These are phyloP conservation scores for Hucho hucho DNA, from an alignment of 2,113 vertebrate genomes.

Conservation along the genomic window DNA sequence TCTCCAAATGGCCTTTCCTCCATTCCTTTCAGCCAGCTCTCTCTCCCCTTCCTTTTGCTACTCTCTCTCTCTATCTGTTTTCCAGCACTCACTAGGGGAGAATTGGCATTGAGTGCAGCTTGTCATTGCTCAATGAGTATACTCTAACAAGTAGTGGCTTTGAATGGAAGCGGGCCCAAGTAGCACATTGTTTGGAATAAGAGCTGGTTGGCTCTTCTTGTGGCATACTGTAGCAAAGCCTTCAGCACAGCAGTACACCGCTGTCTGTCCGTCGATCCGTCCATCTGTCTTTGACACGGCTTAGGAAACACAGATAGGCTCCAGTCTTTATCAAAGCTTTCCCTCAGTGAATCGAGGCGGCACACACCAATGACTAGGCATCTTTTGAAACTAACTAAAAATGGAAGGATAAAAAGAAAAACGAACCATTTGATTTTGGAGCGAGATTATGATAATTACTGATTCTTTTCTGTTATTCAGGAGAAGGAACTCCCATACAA, in stretches of 20 bases:
- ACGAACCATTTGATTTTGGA: slow-evolving; percentile 12
- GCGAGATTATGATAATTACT: slow-evolving; percentile 18
- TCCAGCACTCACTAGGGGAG: slow-evolving; percentile 51
- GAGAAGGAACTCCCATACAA: slow-evolving; percentile 74
- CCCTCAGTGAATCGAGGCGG: slow-evolving; percentile 44
- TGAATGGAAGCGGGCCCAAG: slow-evolving; percentile 63
- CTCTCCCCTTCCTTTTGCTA: not conserved
- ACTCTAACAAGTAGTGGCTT: slow-evolving; percentile 53
- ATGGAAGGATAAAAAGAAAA: slow-evolving; percentile 16
- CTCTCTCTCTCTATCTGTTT: slow-evolving; percentile 57
- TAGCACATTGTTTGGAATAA: slow-evolving; percentile 67
- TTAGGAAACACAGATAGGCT: slow-evolving; percentile 63
- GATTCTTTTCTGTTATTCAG: slow-evolving; percentile 61
- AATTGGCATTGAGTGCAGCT: slow-evolving; percentile 60
- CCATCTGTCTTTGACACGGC: slow-evolving; percentile 42
- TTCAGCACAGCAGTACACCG: slow-evolving; percentile 37
- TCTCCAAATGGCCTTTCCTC: too few species aligned
- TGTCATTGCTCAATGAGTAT: slow-evolving; percentile 60
- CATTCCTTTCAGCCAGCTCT: too few species aligned
- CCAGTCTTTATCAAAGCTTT: slow-evolving; percentile 32
- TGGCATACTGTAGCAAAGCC: slow-evolving; percentile 33
- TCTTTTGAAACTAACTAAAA: slow-evolving; percentile 39
- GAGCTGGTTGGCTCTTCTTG: slow-evolving; percentile 47
- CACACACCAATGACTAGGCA: slow-evolving; percentile 31
- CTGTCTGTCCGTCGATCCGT: slow-evolving; percentile 15